Base-by-base conservation (phyloP, 2,888 invertebrate genomes). In the Norana najaformis region DNA sequence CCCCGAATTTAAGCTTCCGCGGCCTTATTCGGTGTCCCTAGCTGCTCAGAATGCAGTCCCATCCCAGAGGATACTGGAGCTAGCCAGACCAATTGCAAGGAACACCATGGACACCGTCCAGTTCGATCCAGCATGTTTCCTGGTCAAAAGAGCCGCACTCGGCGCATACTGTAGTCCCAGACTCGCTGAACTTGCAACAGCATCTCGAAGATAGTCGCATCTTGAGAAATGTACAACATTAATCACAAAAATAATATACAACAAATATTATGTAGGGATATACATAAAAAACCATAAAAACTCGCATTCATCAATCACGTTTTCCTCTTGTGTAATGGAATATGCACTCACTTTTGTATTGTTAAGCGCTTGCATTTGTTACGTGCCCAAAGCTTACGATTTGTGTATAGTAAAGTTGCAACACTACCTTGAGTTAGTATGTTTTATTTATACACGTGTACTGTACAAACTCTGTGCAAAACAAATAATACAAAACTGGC, bases 381-480 rank as follows among this genome's bases (percentile, higher is more conserved):
- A n/a, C 11, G 11, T 69, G 69, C 8, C 69, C 30, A 69, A 69
- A 11, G n/a, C 69, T 16, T n/a, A 69, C 30, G 69, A 69, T 69
- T n/a, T n/a, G n/a, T n/a, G n/a, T n/a, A n/a, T n/a, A n/a, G n/a
- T 69, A 69, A 69, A 69, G 30, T n/a, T n/a, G 3, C 69, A n/a
- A 69, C 69, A 69, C 69, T 69, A 69, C 69, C 69, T 69, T 69
- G 69, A n/a, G n/a, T n/a, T n/a, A 69, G 69, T 69, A 69, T n/a
- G n/a, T 30, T 69, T 69, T 69, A 69, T 69, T 69, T 18, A n/a
- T 69, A n/a, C 69, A 69, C 30, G 30, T 69, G n/a, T 69, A 11
- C 8, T 69, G 1, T 69, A 69, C 69, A 69, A 69, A 69, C n/a
- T n/a, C 30, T n/a, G 11, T n/a, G n/a, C 11, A n/a, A n/a, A 69